phyloP scores from a whole-genome alignment of 2,888 invertebrate genomes.

The Platycnemis pennipes region DNA sequence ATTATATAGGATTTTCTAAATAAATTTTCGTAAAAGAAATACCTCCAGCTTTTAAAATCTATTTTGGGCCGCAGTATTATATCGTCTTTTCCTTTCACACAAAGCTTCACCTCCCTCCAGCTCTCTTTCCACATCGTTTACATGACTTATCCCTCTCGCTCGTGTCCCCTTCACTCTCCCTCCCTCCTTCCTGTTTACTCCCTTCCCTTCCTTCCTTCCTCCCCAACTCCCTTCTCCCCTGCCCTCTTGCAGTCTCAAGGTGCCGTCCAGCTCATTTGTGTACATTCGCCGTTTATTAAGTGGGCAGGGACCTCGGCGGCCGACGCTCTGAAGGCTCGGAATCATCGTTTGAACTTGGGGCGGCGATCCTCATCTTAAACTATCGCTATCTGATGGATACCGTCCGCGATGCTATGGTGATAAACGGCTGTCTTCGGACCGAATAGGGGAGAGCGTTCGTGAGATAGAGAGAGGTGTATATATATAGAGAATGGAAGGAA shows the following conservation, averaged over 20 bases:
- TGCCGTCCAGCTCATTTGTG: conserved; percentile 22
- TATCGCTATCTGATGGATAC: conserved; percentile 24
- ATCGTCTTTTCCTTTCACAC: no score
- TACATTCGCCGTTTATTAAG: conserved; percentile 35
- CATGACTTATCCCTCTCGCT: neutral
- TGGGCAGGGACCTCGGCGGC: conserved; percentile 13
- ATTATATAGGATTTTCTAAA: no score
- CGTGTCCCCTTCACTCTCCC: neutral
- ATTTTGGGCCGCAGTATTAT: no score
- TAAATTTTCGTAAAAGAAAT: no score
- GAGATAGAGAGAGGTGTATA: no score
- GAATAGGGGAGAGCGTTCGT: neutral
- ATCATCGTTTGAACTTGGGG: conserved; percentile 26
- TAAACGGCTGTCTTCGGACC: neutral
- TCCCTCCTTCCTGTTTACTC: neutral
- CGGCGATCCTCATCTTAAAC: neutral
- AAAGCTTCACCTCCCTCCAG: neutral
- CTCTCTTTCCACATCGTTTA: neutral
- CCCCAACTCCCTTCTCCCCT: neutral
- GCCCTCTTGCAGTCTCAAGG: neutral
- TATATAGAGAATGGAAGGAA: neutral
- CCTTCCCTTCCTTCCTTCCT: neutral
- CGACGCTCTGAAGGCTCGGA: neutral
- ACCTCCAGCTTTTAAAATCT: no score
- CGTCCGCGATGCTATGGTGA: neutral